Percentiles rank a stretch among this genome's conserved stretches.
phyloP scores from a whole-genome alignment of 2,113 vertebrate species.

The Phyllostomus hastatus region DNA sequence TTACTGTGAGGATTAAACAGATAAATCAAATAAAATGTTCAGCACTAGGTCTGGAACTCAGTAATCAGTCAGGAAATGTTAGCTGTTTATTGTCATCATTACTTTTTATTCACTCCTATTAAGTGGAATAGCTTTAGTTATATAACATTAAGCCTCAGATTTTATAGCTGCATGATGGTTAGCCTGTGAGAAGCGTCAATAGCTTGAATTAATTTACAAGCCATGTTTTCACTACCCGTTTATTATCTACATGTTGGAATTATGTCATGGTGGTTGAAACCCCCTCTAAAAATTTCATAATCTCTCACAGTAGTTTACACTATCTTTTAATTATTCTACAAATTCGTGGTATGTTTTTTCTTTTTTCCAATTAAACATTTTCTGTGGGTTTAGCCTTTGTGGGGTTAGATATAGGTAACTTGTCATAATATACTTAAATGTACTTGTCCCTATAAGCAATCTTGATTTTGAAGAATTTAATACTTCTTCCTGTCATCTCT shows the following conservation, averaged over 20 bases:
- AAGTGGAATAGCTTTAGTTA: background rate
- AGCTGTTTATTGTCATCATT: background rate
- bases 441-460: background rate
- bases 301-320: background rate
- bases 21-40: background rate
- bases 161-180: background rate
- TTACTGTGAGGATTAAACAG: background rate
- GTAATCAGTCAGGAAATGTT: background rate
- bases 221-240: background rate
- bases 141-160: background rate
- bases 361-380: background rate
- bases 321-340: constrained; percentile 21
- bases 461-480: constrained; percentile 15
- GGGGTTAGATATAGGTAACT: background rate
- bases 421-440: background rate
- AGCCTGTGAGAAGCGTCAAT: background rate
- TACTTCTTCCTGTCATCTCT: background rate
- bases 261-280: background rate
- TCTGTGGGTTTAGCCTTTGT: background rate
- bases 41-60: background rate
- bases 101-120: background rate
- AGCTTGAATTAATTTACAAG: background rate
- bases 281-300: background rate
- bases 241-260: background rate
- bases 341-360: background rate